These are phyloP conservation scores for Heteropelma amictum DNA, from an alignment of 2,888 invertebrate genomes.

Conservation along the genomic window DNA sequence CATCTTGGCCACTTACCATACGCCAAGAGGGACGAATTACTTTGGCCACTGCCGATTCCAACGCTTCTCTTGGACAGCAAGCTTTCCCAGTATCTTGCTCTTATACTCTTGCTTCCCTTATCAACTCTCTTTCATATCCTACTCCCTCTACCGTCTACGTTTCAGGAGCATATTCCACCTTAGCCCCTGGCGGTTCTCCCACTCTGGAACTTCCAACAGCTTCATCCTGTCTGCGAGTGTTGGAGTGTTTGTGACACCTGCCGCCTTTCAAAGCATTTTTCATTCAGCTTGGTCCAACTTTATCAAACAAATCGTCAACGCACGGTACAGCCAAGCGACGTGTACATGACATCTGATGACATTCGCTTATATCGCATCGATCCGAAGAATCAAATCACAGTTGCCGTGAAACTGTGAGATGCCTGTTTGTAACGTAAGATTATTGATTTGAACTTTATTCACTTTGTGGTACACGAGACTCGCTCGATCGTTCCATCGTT, in stretches of 20 bases:
- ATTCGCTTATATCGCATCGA: not conserved
- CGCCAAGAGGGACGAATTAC: slow-evolving; percentile 75
- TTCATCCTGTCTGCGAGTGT: slow-evolving; percentile 24
- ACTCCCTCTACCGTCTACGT: slow-evolving; percentile 3
- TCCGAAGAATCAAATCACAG: no score
- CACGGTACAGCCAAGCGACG: not conserved
- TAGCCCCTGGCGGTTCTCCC: not conserved
- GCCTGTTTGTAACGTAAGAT: no score
- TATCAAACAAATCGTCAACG: not conserved
- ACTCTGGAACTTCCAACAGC: slow-evolving; percentile 22
- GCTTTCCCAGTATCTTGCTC: slow-evolving; percentile 21
- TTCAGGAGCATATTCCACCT: slow-evolving; percentile 17
- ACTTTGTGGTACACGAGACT: no score
- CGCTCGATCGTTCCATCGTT: no score
- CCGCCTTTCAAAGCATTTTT: slow-evolving; percentile 8
- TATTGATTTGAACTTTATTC: no score
- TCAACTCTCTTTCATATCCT: slow-evolving; percentile 6
- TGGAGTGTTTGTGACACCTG: slow-evolving; percentile 15
- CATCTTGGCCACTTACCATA: slow-evolving; percentile 76
- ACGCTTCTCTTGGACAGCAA: slow-evolving; percentile 41
- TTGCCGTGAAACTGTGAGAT: no score
- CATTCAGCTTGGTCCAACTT: not conserved
- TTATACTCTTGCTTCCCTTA: slow-evolving; percentile 13
- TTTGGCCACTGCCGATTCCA: slow-evolving; percentile 61
- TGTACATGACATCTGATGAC: not conserved